Conservation (phyloP, 2,113 vertebrate species). For the Chlorodrepanis virens region DNA sequence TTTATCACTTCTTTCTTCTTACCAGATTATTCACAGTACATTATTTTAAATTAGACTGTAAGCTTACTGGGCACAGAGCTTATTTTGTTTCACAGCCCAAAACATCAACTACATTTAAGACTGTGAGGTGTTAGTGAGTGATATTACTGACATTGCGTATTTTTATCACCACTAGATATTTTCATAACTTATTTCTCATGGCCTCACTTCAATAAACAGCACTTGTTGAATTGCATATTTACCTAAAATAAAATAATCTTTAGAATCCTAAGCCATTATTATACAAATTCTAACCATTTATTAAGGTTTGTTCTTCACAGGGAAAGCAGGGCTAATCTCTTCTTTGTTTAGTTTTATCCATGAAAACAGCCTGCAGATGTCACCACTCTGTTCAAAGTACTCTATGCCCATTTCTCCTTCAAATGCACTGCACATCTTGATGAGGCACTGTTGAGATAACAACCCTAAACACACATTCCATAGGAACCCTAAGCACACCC, state of each 20-base stretch:
- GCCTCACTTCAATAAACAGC: background rate
- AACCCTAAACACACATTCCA: background rate
- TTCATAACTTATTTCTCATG: background rate
- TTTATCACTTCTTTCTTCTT: background rate
- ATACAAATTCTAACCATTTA: background rate
- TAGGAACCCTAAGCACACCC: background rate
- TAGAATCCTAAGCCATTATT: background rate
- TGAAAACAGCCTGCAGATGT: slow-evolving; percentile 5
- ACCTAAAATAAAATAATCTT: background rate
- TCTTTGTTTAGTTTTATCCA: background rate
- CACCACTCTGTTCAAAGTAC: background rate
- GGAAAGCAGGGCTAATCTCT: background rate
- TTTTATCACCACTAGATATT: background rate
- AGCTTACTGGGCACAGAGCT: background rate
- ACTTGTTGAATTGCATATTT: background rate
- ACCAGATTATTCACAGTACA: background rate
- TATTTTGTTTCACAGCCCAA: background rate
- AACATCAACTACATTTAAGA: background rate
- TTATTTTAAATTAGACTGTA: background rate
- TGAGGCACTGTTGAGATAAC: background rate
- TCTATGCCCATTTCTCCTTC: background rate
- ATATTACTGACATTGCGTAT: background rate
- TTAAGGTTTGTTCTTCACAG: background rate
- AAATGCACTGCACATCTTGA: background rate
- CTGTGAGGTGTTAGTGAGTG: background rate